These are phyloP conservation scores for Macrosoma leucophasiata DNA, from an alignment of 2,888 invertebrate species.

Conservation along the genomic window DNA sequence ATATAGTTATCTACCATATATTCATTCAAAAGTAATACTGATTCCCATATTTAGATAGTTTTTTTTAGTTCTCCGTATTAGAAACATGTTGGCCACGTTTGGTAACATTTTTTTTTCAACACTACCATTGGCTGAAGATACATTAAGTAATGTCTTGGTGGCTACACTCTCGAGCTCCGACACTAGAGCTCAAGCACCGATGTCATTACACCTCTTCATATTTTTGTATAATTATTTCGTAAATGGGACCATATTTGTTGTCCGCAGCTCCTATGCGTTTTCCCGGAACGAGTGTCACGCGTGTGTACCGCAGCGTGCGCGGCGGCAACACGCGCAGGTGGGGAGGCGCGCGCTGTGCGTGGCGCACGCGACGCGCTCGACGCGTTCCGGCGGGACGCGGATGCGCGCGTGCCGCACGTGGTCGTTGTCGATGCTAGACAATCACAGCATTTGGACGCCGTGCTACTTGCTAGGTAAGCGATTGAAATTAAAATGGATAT, in stretches of 20 bases:
- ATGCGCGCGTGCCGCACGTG: conserved; percentile 74
- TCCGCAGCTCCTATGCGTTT: conserved; percentile 82
- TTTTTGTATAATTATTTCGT: too few species aligned
- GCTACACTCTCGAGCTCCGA: too few species aligned
- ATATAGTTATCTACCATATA: too few species aligned
- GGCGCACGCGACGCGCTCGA: conserved; percentile 74
- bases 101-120: too few species aligned
- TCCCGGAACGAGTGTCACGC: conserved; percentile 78
- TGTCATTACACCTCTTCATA: too few species aligned
- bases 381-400: conserved; percentile 59
- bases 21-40: too few species aligned
- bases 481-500: neutral
- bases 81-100: too few species aligned
- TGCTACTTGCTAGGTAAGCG: conserved; percentile 78
- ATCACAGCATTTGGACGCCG: conserved; percentile 76
- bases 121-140: too few species aligned
- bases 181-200: too few species aligned
- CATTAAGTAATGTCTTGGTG: too few species aligned
- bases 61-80: too few species aligned
- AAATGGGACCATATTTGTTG: conserved; percentile 1
- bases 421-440: conserved; percentile 79
- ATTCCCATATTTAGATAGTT: too few species aligned
- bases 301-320: conserved; percentile 80
- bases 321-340: conserved; percentile 77
- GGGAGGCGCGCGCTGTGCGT: conserved; percentile 74